phyloP scores from a whole-genome alignment of 2,888 invertebrate species.

The Sinotaia quadrata region DNA sequence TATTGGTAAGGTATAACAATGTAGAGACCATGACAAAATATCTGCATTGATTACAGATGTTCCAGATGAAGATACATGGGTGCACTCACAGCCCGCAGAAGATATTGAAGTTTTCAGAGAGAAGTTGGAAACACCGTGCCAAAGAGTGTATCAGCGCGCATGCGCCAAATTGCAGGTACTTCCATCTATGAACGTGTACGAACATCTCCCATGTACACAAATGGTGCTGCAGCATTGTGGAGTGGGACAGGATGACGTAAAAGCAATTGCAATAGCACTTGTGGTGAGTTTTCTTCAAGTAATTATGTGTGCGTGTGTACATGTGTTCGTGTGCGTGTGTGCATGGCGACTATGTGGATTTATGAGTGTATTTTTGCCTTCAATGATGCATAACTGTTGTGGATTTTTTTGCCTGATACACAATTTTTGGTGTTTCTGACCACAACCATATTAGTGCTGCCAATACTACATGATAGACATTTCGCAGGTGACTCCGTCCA shows the following conservation, averaged over 20 bases:
- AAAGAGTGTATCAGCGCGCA: slow-evolving; percentile 36
- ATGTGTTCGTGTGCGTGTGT: too few species aligned
- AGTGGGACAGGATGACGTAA: slow-evolving; percentile 29
- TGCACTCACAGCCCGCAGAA: neutral
- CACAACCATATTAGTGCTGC: too few species aligned
- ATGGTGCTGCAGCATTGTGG: slow-evolving; percentile 32
- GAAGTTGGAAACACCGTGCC: slow-evolving; percentile 27
- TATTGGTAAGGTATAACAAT: too few species aligned
- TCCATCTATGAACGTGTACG: slow-evolving; percentile 36
- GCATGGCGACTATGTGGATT: too few species aligned
- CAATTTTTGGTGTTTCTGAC: too few species aligned
- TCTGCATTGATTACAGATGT: neutral
- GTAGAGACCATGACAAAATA: neutral
- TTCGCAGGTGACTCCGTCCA: too few species aligned
- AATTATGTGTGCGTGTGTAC: too few species aligned
- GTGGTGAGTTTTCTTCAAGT: slow-evolving; percentile 36
- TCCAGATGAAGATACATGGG: neutral
- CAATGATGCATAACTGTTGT: too few species aligned
- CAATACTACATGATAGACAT: too few species aligned
- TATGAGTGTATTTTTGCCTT: too few species aligned
- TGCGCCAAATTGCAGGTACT: slow-evolving; percentile 32
- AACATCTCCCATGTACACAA: slow-evolving; percentile 29
- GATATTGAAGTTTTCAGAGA: neutral
- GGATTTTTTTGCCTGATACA: too few species aligned
- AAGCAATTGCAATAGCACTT: slow-evolving; percentile 32